Percentiles rank a stretch among this genome's conserved stretches.
phyloP scores from a whole-genome alignment of 1,140 invertebrate genomes.

The Trichonephila clavipes region DNA sequence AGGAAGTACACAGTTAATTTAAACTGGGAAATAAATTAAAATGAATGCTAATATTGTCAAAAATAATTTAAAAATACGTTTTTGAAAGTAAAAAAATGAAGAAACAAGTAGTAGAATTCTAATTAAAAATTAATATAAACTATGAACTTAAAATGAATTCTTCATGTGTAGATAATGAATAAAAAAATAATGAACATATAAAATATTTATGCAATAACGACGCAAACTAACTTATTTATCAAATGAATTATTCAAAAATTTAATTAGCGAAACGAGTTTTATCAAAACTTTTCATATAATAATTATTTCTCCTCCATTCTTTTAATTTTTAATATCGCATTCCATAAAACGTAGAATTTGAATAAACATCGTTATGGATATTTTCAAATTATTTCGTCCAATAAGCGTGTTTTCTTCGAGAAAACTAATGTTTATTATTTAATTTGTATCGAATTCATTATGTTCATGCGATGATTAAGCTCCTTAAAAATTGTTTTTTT shows the following conservation, averaged over 20 bases:
- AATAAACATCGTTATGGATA: background rate
- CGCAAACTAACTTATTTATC: background rate
- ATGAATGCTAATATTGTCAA: too few relatives aligned
- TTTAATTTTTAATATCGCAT: background rate
- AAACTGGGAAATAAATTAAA: too few relatives aligned
- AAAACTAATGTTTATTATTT: background rate
- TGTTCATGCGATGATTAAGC: constrained; percentile 39
- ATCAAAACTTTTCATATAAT: background rate
- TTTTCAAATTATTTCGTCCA: background rate
- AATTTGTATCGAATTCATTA: constrained; percentile 41
- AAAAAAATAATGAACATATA: background rate
- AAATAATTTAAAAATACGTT: too few relatives aligned
- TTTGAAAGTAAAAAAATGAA: too few relatives aligned
- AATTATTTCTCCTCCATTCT: background rate
- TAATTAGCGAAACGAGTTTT: background rate
- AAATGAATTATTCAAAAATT: background rate
- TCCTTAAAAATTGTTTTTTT: constrained; percentile 43
- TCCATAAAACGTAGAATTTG: background rate
- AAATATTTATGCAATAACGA: background rate
- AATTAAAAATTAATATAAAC: too few relatives aligned
- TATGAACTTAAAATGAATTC: too few relatives aligned
- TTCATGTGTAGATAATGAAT: too few relatives aligned
- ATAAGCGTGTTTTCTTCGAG: background rate
- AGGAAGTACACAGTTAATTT: too few relatives aligned
- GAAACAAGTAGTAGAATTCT: too few relatives aligned